Evolutionary conservation across 2,888 invertebrate genomes (phyloP), one percentile per base, ranked within the genome.

Genomic region (Eupithecia pulchellata): DNA sequence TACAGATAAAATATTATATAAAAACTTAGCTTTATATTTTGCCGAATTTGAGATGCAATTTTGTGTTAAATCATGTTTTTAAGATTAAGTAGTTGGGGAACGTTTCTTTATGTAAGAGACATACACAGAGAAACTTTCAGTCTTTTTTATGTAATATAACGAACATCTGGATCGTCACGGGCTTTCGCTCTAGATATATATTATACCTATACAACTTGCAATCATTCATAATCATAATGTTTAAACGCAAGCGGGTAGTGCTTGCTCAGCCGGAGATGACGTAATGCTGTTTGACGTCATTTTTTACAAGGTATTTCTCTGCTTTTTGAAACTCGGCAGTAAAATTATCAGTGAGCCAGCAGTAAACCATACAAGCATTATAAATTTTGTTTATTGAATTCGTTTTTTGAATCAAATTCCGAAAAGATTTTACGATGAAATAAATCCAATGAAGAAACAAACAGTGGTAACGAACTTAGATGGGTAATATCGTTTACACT

Each of bases 401-500:
- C 27, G 13, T 55, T 57, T 17, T 57, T 57, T 14, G 17, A 57
- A 57, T 57, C 52, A 4, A 29, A 14, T 29, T 36, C 25, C 8
- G 57, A n/a, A 65, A 65, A 32, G 36, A 36, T 34, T 65, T 57
- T 27, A 55, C 36, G 65, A 34, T 52, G 11, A 52, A 25, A 25
- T 30, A 64, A 52, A 30, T n/a, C 13, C 55, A n/a, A 9, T 36
- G 36, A 47, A 52, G 20, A 20, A 57, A 65, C 27, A 65, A 65
- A 36, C 55, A 65, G 34, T 36, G 55, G 34, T 34, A 55, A 34
- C 55, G 64, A 57, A 20, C 29, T 63, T 68, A 17, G 63, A 64
- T 64, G 8, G 29, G 62, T 68, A 39, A 2, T 1, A 9, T 57
- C 57, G 63, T 25, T 30, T 25, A 39, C 57, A 20, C 32, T 64